Percentiles rank a stretch among this genome's conserved stretches.
These are phyloP conservation scores for Eurypyga helias DNA, from an alignment of 2,113 vertebrate species.

Conservation along the genomic window DNA sequence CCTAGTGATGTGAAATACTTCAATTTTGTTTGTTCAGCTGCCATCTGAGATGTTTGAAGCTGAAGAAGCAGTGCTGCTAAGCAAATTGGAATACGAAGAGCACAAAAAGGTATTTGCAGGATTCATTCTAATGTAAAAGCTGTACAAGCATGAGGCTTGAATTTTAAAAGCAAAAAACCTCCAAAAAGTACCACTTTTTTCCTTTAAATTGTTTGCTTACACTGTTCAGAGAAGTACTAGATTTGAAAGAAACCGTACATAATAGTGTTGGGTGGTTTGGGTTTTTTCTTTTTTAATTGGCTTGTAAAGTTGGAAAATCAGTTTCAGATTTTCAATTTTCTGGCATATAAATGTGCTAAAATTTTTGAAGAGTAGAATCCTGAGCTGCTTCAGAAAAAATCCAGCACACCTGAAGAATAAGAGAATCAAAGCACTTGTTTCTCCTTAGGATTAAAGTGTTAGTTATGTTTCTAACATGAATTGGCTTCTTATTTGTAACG, in stretches of 20 bases:
- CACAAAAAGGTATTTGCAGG: constrained; percentile 84
- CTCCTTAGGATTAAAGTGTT: not conserved
- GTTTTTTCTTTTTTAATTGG: not conserved
- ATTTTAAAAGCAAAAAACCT: not conserved
- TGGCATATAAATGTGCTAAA: not conserved
- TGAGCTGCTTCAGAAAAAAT: not conserved
- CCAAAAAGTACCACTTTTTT: not conserved
- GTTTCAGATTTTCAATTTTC: not conserved
- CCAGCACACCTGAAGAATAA: not conserved
- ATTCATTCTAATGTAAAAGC: constrained; percentile 2
- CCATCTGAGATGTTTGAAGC: constrained; percentile 94
- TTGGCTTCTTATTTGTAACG: not conserved
- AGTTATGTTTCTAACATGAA: not conserved
- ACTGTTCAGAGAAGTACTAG: not conserved
- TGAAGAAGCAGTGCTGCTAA: constrained; percentile 94
- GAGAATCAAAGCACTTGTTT: not conserved
- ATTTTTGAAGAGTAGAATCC: not conserved
- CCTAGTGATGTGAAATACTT: not conserved
- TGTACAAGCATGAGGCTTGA: not conserved
- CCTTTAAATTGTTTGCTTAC: not conserved
- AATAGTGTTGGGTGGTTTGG: not conserved
- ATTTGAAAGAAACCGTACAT: not conserved
- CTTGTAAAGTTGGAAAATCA: not conserved
- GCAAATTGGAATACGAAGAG: constrained; percentile 91
- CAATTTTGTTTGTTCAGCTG: constrained; percentile 76